These are phyloP conservation scores for Odontophorus gujanensis DNA, from an alignment of 2,113 vertebrate genomes.

Conservation along the genomic window DNA sequence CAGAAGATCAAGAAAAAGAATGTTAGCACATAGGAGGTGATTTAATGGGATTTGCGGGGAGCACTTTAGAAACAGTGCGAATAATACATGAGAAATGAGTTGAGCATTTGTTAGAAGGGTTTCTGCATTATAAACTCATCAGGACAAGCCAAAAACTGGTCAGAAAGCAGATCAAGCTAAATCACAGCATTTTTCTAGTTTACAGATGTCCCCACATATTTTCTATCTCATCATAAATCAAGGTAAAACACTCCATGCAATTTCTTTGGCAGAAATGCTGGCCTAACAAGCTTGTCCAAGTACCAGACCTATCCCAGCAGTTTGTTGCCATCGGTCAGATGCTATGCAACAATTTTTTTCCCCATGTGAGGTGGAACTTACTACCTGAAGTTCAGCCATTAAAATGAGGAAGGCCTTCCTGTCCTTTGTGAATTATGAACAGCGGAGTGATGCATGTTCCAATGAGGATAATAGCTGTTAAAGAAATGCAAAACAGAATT, in stretches of 20 bases:
- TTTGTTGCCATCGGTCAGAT: background rate
- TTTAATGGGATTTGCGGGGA: constrained; percentile 42
- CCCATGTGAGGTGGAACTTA: background rate
- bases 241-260: background rate
- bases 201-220: background rate
- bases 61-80: background rate
- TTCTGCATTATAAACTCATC: background rate
- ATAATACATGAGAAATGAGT: background rate
- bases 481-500: background rate
- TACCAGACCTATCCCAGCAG: background rate
- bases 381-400: background rate
- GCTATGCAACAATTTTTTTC: background rate
- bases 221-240: background rate
- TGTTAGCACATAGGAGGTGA: background rate
- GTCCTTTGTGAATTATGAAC: background rate
- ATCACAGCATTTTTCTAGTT: background rate
- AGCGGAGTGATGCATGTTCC: background rate
- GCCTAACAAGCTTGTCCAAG: background rate
- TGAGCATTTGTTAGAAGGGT: background rate
- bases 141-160: background rate
- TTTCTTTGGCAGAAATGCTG: background rate
- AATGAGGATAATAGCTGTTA: background rate
- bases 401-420: background rate
- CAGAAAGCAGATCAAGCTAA: background rate
- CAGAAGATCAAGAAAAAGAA: constrained; percentile 40